phyloP scores from a whole-genome alignment of 2,888 invertebrate genomes.

The Eurois occulta region DNA sequence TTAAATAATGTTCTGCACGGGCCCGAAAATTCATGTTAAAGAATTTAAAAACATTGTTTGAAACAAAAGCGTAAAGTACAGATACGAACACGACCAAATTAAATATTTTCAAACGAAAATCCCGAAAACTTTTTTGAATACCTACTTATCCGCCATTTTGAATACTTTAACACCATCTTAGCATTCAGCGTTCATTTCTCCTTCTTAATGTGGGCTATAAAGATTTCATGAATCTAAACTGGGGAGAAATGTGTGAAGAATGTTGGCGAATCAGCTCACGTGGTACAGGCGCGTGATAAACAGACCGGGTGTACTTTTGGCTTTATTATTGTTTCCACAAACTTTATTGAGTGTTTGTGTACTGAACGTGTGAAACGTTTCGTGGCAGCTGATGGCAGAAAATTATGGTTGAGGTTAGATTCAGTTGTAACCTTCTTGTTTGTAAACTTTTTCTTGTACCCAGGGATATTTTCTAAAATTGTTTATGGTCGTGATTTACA shows the following conservation, averaged over 20 bases:
- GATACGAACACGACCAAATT: neutral
- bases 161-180: slow-evolving; percentile 27
- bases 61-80: neutral
- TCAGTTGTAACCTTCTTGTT: slow-evolving; percentile 2
- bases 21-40: neutral
- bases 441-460: neutral
- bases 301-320: slow-evolving; percentile 46
- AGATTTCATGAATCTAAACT: slow-evolving; percentile 54
- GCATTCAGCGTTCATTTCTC: slow-evolving; percentile 12
- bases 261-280: slow-evolving; percentile 44
- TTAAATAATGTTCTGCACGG: neutral
- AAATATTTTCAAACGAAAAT: slow-evolving; percentile 3
- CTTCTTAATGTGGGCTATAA: slow-evolving; percentile 40
- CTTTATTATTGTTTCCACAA: slow-evolving; percentile 56
- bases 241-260: slow-evolving; percentile 41
- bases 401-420: slow-evolving; percentile 20
- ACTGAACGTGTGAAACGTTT: slow-evolving; percentile 28
- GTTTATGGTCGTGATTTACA: neutral
- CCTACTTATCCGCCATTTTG: slow-evolving; percentile 19
- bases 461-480: neutral
- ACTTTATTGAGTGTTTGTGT: slow-evolving; percentile 50
- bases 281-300: slow-evolving; percentile 48
- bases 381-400: slow-evolving; percentile 18
- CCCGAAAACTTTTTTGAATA: neutral
- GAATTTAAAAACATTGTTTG: neutral